A percentile compares a stretch with the other conserved stretches of the same genome.
These are phyloP conservation scores for Machaerirhynchus nigripectus DNA, from an alignment of 2,113 vertebrate species.

Conservation along the genomic window DNA sequence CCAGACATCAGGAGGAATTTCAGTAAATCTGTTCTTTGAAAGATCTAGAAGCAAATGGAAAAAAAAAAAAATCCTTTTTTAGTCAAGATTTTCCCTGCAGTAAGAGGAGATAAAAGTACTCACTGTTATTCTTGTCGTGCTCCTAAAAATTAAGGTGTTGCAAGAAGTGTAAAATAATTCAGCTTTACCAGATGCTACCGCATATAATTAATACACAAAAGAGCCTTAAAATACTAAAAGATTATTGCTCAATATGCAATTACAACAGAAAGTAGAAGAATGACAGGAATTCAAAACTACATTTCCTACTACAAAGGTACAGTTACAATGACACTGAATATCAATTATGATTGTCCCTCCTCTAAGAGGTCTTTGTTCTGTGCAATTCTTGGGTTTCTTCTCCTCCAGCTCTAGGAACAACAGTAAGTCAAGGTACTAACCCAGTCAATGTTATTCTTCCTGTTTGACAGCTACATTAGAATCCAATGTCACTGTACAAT, in stretches of 20 bases:
- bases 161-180: slow-evolving; percentile 43
- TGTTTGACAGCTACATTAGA: not conserved
- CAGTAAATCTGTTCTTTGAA: slow-evolving; percentile 94
- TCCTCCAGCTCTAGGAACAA: not conserved
- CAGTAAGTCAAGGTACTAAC: not conserved
- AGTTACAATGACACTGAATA: not conserved
- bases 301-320: not conserved
- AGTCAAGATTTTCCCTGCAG: not conserved
- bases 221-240: not conserved
- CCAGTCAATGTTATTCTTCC: not conserved
- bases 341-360: not conserved
- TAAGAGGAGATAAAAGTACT: not conserved
- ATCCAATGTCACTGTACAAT: not conserved
- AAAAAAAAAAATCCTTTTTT: not conserved
- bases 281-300: not conserved
- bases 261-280: not conserved
- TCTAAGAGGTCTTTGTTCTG: not conserved
- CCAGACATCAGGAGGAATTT: slow-evolving; percentile 94
- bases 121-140: not conserved
- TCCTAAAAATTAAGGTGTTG: slow-evolving; percentile 14
- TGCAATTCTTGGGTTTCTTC: not conserved
- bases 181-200: slow-evolving; percentile 4
- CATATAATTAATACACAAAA: slow-evolving; percentile 23
- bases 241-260: not conserved
- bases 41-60: slow-evolving; percentile 78